These are phyloP conservation scores for Drosophila subpulchrella DNA, from an alignment of 1,140 invertebrate genomes.

Conservation along the genomic window DNA sequence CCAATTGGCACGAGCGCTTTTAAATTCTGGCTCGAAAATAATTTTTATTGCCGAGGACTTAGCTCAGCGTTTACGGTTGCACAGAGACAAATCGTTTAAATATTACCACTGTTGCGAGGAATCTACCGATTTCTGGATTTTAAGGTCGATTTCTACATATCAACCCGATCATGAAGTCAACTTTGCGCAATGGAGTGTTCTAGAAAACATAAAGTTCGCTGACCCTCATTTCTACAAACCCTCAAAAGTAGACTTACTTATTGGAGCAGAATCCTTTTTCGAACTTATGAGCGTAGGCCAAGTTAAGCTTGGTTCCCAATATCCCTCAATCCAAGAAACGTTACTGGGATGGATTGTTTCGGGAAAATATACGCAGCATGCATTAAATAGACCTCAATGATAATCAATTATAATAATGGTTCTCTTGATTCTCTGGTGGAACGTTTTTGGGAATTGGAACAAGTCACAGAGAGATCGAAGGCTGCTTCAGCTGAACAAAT, in stretches of 20 bases:
- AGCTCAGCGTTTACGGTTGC: background rate
- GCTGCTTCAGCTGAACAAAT: constrained; percentile 2
- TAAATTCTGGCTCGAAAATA: background rate
- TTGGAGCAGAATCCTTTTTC: constrained; percentile 3
- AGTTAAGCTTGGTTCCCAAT: background rate
- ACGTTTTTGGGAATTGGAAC: constrained; percentile 14
- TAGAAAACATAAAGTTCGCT: background rate
- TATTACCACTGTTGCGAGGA: background rate
- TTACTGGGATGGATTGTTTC: constrained; percentile 8
- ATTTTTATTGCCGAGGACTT: background rate
- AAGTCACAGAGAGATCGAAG: constrained; percentile 4
- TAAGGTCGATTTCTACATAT: constrained; percentile 6
- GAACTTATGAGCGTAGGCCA: constrained; percentile 1
- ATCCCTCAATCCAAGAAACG: constrained; percentile 7
- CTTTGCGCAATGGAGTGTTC: background rate
- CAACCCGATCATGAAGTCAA: background rate
- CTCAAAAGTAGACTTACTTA: background rate
- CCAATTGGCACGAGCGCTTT: background rate
- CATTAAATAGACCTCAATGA: too few relatives aligned
- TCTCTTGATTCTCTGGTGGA: constrained; percentile 3
- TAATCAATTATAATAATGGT: too few relatives aligned
- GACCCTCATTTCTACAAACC: background rate
- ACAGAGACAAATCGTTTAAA: background rate
- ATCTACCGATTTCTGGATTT: background rate
- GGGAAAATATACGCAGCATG: background rate